Evolutionary conservation across 2,113 vertebrate species (phyloP), one percentile per base, ranked within the genome.

Genomic region (Hyperoodon ampullatus): DNA sequence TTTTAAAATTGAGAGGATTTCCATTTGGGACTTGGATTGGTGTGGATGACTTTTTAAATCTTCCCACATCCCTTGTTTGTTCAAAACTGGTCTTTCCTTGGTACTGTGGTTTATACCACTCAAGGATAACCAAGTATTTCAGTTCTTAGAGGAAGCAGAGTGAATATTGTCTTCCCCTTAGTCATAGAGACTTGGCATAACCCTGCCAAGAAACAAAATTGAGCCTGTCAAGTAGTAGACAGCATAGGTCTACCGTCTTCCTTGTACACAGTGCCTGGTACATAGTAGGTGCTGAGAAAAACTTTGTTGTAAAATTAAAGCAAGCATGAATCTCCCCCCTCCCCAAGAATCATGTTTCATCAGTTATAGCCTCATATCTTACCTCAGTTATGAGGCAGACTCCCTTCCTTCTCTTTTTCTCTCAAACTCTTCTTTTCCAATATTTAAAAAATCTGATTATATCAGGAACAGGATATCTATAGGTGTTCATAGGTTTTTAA

Each of bases 81-180:
- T 91, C 42, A 95, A 95, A 88, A 84, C 8, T 68, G 53, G 18
- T 82, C 53, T 94, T 86, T 88, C 12, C 77, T 92, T 91, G 47
- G 53, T 85, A 94, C 55, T 81, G 53, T 90, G 33, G 55, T 63
- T 95, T 95, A 95, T 82, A 89, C 70, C 92, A 87, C 85, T 96
- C 15, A 87, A 93, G 63, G 47, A 71, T 84, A 90, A 95, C 26
- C 60, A 90, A 86, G 39, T 89, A 50, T 81, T 88, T 94, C 47
- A 60, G 53, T 94, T 94, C 47, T 60, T n/a, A 63, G 23, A 58
- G 86, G 19, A 95, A 82, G 58, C 30, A 86, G 35, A 82, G 58
- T 90, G 61, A 85, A 60, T 87, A 71, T 90, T 78, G 11, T 92
- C 18, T 94, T 94, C 24, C 28, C n/a, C 6, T 90, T 96, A 77